phyloP scores from a whole-genome alignment of 1,140 invertebrate species.

The Trissolcus basalis region DNA sequence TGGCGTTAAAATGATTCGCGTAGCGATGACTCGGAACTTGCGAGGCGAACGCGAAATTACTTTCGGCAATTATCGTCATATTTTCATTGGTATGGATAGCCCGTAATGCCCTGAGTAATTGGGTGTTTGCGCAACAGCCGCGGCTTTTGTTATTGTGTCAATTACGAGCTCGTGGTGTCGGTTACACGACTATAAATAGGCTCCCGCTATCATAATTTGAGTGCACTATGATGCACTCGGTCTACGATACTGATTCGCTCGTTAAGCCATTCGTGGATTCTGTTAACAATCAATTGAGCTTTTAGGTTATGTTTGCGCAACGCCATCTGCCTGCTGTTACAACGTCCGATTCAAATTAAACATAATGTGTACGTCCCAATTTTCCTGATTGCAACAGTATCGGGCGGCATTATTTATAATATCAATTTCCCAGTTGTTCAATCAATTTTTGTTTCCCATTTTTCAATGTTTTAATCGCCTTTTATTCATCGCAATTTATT shows the following conservation, averaged over 20 bases:
- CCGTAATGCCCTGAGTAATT: conserved; percentile 45
- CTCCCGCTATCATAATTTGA: conserved; percentile 35
- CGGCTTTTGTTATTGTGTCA: conserved; percentile 45
- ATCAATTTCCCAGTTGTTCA: too few relatives aligned
- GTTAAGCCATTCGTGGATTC: conserved; percentile 9
- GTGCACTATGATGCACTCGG: conserved; percentile 16
- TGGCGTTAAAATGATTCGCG: conserved; percentile 10
- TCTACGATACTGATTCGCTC: conserved; percentile 7
- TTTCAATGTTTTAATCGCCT: too few relatives aligned
- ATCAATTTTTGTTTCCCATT: too few relatives aligned
- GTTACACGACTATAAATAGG: conserved; percentile 41
- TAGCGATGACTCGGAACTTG: conserved; percentile 25
- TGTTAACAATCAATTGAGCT: conserved; percentile 2
- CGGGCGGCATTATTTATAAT: too few relatives aligned
- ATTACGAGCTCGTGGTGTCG: conserved; percentile 35
- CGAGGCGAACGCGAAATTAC: conserved; percentile 39
- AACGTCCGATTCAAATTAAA: not conserved
- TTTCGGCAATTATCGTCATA: conserved; percentile 41
- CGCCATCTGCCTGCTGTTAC: conserved; percentile 10
- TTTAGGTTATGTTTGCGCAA: conserved; percentile 23
- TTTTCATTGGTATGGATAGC: conserved; percentile 34
- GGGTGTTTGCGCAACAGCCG: conserved; percentile 3
- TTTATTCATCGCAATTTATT: too few relatives aligned
- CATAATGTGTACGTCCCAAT: not conserved
- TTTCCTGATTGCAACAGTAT: too few relatives aligned